Evolutionary conservation across 2,113 vertebrate genomes (phyloP).

Genomic region (Epinephelus cyanopodus): DNA sequence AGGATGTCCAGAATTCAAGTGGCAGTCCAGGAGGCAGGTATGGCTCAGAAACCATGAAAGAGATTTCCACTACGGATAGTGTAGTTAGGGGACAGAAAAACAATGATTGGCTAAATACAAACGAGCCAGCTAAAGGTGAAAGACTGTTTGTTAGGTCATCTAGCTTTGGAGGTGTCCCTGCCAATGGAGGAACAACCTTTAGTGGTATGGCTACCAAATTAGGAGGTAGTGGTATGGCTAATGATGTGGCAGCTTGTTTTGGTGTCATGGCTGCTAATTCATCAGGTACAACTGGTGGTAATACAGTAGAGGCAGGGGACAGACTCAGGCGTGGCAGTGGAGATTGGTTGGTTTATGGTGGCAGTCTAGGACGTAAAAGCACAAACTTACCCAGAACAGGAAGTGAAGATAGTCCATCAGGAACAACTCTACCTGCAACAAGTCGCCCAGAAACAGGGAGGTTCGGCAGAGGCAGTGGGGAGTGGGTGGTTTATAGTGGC

Average conservation of each 20-base stretch:
- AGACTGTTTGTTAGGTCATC: background rate
- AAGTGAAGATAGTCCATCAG: background rate
- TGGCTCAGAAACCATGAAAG: background rate
- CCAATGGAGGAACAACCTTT: background rate
- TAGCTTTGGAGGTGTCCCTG: background rate
- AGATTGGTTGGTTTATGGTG: background rate
- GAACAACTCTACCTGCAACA: background rate
- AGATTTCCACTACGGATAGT: background rate
- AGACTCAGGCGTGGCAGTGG: background rate
- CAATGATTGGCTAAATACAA: background rate
- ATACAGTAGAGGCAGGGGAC: background rate
- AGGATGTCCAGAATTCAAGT: background rate
- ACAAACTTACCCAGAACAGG: background rate
- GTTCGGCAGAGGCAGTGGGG: background rate
- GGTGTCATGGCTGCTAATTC: background rate
- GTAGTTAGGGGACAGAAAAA: background rate
- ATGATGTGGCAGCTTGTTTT: background rate
- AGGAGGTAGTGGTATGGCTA: background rate
- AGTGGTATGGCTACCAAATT: background rate
- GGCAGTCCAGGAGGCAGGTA: background rate
- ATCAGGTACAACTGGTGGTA: background rate
- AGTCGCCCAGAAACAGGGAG: slow-evolving; percentile 4
- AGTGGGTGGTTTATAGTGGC: background rate
- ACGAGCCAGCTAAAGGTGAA: background rate
- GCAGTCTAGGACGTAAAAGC: background rate